A percentile compares a stretch with the other conserved stretches of the same genome.
phyloP scores from a whole-genome alignment of 2,888 invertebrate species.

The Luperina nickerlii region DNA sequence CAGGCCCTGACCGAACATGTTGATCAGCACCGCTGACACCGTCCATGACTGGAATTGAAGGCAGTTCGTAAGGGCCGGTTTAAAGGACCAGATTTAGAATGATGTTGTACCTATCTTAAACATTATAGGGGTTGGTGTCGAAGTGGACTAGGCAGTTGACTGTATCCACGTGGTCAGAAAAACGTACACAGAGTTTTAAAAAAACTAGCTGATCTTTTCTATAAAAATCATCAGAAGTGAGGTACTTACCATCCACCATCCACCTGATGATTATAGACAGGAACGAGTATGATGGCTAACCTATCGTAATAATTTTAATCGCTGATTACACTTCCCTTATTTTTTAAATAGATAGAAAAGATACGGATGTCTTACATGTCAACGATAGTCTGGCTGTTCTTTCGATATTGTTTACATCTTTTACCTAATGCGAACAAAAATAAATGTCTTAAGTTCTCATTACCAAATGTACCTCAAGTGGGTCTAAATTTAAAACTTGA shows the following conservation, averaged over 20 bases:
- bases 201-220: background rate
- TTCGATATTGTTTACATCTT: no score
- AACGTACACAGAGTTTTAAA: background rate
- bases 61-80: background rate
- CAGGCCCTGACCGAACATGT: constrained; percentile 74
- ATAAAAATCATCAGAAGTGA: background rate
- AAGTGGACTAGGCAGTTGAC: background rate
- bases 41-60: constrained; percentile 50
- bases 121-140: background rate
- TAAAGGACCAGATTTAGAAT: background rate
- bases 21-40: constrained; percentile 70
- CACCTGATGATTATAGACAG: no score
- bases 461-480: no score
- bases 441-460: no score
- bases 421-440: no score
- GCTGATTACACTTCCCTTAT: no score
- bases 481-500: no score
- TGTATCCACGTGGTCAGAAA: background rate
- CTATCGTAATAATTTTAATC: no score
- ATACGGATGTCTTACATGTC: no score
- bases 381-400: no score
- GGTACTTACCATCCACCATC: background rate
- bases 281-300: no score
- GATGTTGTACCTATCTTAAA: background rate
- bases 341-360: no score